Percentiles rank a stretch among this genome's conserved stretches.
These are phyloP conservation scores for Drosophila cardini DNA, from an alignment of 1,140 invertebrate genomes.

Conservation along the genomic window DNA sequence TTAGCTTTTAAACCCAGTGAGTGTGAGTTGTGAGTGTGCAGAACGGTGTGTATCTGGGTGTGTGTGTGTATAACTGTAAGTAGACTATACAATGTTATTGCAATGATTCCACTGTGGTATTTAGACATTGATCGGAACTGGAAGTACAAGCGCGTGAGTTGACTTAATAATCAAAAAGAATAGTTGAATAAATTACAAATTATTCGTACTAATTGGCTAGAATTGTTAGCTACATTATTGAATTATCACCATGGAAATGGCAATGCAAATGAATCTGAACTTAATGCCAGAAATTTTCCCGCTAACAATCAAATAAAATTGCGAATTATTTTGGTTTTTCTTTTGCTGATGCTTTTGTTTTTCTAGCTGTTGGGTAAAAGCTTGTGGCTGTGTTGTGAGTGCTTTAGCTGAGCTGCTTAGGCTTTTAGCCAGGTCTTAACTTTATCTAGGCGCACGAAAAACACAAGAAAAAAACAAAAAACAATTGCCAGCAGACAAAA, in stretches of 20 bases:
- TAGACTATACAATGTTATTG: conserved; percentile 62
- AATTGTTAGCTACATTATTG: conserved; percentile 10
- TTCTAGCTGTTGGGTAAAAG: neutral
- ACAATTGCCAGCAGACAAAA: neutral
- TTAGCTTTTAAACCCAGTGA: neutral
- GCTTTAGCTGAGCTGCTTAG: conserved; percentile 22
- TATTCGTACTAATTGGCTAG: conserved; percentile 13
- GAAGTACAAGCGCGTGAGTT: conserved; percentile 51
- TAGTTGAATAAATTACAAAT: neutral
- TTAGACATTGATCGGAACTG: conserved; percentile 41
- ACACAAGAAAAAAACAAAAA: conserved; percentile 6
- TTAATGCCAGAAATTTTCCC: conserved; percentile 1
- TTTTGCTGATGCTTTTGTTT: neutral
- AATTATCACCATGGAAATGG: neutral
- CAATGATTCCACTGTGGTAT: conserved; percentile 64
- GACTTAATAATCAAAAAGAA: conserved; percentile 17
- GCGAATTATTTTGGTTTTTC: conserved; percentile 13
- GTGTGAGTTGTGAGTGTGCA: neutral
- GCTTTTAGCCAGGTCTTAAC: conserved; percentile 23
- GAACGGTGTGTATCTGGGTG: neutral
- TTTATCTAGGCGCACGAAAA: conserved; percentile 33
- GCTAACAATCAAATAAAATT: conserved; percentile 24
- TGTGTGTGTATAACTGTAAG: neutral
- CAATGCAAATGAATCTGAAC: conserved; percentile 7
- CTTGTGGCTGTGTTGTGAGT: conserved; percentile 18